A percentile compares a stretch with the other conserved stretches of the same genome.
These are phyloP conservation scores for Xyrauchen texanus DNA, from an alignment of 2,113 vertebrate genomes.

Conservation along the genomic window DNA sequence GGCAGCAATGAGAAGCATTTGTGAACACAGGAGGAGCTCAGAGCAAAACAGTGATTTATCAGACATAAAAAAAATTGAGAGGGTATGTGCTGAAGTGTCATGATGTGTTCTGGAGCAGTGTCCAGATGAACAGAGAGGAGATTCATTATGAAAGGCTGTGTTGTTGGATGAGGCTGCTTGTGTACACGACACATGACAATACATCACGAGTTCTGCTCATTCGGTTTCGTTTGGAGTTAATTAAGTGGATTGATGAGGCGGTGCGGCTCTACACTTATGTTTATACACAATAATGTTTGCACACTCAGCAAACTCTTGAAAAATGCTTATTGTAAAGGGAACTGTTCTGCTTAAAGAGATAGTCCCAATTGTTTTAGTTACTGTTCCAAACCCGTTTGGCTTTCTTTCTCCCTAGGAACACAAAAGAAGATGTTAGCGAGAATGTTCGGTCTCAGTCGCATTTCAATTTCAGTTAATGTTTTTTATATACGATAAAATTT, in stretches of 20 bases:
- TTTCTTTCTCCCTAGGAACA: no score
- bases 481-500: no score
- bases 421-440: no score
- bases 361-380: no score
- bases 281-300: no score
- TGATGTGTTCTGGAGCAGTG: slow-evolving; percentile 37
- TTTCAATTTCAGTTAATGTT: no score
- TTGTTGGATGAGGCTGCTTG: slow-evolving; percentile 5
- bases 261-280: no score
- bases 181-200: background rate
- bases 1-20: slow-evolving; percentile 3
- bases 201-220: slow-evolving; percentile 2
- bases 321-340: no score
- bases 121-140: slow-evolving; percentile 38
- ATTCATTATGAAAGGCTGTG: background rate
- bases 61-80: background rate
- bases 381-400: no score
- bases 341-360: no score
- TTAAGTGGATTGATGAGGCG: background rate
- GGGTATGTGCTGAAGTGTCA: background rate
- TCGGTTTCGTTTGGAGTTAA: background rate
- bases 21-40: slow-evolving; percentile 14
- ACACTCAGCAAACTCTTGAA: no score
- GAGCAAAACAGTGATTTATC: background rate
- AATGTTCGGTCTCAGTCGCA: no score